phyloP scores from a whole-genome alignment of 2,113 vertebrate species.

The Craseonycteris thonglongyai region DNA sequence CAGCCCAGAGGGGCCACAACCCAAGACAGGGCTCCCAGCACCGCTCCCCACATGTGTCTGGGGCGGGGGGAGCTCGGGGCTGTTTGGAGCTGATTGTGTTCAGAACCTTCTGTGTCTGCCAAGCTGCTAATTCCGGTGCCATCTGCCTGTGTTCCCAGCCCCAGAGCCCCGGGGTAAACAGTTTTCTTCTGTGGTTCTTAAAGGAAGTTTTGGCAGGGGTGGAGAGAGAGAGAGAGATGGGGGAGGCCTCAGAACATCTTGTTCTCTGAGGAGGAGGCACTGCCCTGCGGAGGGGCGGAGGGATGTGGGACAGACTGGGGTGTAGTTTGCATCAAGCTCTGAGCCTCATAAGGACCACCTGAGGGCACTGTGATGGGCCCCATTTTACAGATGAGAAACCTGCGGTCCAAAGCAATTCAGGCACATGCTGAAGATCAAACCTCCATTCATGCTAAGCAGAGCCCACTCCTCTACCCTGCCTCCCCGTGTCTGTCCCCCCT shows the following conservation, averaged over 20 bases:
- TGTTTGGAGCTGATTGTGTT: not conserved
- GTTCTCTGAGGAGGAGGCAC: not conserved
- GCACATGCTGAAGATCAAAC: not conserved
- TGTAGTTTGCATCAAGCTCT: not conserved
- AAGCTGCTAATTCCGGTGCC: slow-evolving; percentile 32
- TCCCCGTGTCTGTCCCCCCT: accelerated
- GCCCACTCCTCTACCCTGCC: accelerated
- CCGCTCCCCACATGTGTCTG: not conserved
- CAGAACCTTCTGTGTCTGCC: not conserved
- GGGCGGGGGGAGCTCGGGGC: not conserved
- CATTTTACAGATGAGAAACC: not conserved
- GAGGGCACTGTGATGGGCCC: not conserved
- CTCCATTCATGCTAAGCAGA: not conserved
- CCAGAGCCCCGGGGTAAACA: not conserved
- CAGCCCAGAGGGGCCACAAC: not conserved
- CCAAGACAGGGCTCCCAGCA: accelerated
- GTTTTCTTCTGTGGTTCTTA: slow-evolving; percentile 10
- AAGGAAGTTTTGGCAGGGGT: not conserved
- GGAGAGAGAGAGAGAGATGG: not conserved
- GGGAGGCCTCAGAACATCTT: too few species aligned
- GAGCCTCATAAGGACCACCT: not conserved
- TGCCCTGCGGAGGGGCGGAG: too few species aligned
- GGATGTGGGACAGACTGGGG: not conserved
- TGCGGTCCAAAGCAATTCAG: not conserved
- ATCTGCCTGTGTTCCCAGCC: slow-evolving; percentile 26